Evolutionary conservation across 1,140 invertebrate species (phyloP), one percentile per base, ranked within the genome.

Genomic region (Oscheius sp.): DNA sequence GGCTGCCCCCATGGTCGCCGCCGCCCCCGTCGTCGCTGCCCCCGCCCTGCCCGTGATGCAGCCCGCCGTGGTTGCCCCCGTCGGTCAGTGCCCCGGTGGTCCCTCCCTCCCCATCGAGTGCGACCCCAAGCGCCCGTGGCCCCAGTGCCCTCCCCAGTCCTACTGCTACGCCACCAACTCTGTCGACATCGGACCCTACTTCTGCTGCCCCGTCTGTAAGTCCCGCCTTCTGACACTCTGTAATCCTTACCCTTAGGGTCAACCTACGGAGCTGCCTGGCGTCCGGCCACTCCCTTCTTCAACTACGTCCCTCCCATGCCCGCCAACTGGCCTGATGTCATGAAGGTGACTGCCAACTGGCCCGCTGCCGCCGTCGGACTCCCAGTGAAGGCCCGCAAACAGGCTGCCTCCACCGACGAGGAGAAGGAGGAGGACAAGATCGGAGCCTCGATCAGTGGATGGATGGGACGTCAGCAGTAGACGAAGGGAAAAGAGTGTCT

Each of bases 101-200:
- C 79, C 82, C 10, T 79, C 81, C 1, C 78, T 83, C 55, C 80
- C 80, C n/a, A 78, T 83, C 35, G 82, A 84, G 58, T 83, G 82
- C 62, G 82, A 83, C 64, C 83, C 82, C n/a, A 83, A 83, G 69
- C 75, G 82, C 10, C 82, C 82, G 20, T 83, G 82, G 82, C 82
- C 82, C 1, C 78, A 81, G 70, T 83, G 82, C 68, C 82, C 82
- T 15, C 82, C 82, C 13, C 81, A 84, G 66, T 83, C 82, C 28
- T 83, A 83, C 66, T 83, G 82, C 72, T 83, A 84, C 63, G 82
- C 82, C 23, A 84, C 81, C 38, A 84, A 84, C 76, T 74, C 78
- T 29, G 82, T 83, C 38, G 83, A 83, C 68, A 83, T 83, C 45
- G 82, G 82, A 34, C 82, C 82, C 18, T 83, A 83, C 65, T 83